Percentiles rank a stretch among this genome's conserved stretches.
Conservation (phyloP, 2,113 vertebrate genomes). For the Isurus oxyrinchus region DNA sequence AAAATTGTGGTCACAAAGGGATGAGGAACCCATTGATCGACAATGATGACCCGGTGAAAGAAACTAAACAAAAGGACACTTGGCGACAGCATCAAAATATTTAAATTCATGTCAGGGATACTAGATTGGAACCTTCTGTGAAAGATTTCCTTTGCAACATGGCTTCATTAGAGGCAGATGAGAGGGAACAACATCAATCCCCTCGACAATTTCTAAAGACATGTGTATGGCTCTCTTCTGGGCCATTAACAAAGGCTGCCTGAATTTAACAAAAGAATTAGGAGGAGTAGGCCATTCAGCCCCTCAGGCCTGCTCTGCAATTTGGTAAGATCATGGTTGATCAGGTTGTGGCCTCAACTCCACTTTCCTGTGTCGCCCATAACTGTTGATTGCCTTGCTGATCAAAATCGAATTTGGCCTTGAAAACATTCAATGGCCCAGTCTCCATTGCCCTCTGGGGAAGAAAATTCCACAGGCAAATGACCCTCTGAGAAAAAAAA, state of each 20-base stretch:
- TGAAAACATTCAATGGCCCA: too few relatives aligned
- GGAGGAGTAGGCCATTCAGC: too few relatives aligned
- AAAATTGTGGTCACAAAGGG: not conserved
- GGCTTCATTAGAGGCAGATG: not conserved
- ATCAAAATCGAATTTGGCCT: too few relatives aligned
- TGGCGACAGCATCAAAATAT: not conserved
- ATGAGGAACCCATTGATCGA: not conserved
- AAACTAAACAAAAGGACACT: not conserved
- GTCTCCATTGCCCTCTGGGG: too few relatives aligned
- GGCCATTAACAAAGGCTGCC: not conserved
- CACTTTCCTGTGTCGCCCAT: too few relatives aligned
- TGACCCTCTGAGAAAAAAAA: too few relatives aligned
- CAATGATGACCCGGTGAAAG: not conserved
- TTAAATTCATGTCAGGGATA: not conserved
- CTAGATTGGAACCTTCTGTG: not conserved
- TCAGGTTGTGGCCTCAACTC: too few relatives aligned
- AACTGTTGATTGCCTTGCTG: too few relatives aligned
- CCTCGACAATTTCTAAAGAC: not conserved
- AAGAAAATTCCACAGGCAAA: too few relatives aligned
- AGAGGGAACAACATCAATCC: not conserved
- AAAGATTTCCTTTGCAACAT: not conserved
- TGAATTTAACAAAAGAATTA: not conserved
- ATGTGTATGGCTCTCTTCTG: not conserved
- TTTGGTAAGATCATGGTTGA: too few relatives aligned
- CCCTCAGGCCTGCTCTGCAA: too few relatives aligned